These are phyloP conservation scores for Pheosia gnoma DNA, from an alignment of 2,888 invertebrate species.

Conservation along the genomic window DNA sequence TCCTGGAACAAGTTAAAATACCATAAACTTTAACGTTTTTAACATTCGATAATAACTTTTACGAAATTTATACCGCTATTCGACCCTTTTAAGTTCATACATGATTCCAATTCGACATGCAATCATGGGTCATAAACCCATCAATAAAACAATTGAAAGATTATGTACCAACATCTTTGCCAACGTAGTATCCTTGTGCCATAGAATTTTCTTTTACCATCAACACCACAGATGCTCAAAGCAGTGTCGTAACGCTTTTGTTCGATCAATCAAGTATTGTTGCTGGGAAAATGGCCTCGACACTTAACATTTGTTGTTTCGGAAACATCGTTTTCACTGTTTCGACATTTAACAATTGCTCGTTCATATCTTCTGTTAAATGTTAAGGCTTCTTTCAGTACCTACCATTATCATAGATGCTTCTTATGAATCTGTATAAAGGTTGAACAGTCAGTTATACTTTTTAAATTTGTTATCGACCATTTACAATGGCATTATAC, in stretches of 20 bases:
- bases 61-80: constrained; percentile 22
- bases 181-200: constrained; percentile 27
- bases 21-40: background rate
- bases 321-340: constrained; percentile 19
- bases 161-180: constrained; percentile 16
- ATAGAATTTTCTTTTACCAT: constrained; percentile 24
- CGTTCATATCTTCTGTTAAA: constrained; percentile 1
- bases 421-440: background rate
- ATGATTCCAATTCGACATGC: constrained; percentile 25
- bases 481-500: background rate
- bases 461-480: too few species aligned
- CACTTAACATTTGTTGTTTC: constrained; percentile 6
- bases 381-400: too few species aligned
- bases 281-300: constrained; percentile 27
- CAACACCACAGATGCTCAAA: constrained; percentile 10
- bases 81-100: constrained; percentile 30
- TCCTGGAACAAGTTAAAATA: too few species aligned
- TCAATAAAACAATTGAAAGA: constrained; percentile 17
- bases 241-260: constrained; percentile 38
- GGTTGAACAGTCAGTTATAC: too few species aligned
- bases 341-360: constrained; percentile 10
- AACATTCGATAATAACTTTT: constrained; percentile 6
- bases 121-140: constrained; percentile 14
- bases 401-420: background rate
- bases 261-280: constrained; percentile 45